phyloP scores from a whole-genome alignment of 1,140 invertebrate species.

The Aporrectodea caliginosa region DNA sequence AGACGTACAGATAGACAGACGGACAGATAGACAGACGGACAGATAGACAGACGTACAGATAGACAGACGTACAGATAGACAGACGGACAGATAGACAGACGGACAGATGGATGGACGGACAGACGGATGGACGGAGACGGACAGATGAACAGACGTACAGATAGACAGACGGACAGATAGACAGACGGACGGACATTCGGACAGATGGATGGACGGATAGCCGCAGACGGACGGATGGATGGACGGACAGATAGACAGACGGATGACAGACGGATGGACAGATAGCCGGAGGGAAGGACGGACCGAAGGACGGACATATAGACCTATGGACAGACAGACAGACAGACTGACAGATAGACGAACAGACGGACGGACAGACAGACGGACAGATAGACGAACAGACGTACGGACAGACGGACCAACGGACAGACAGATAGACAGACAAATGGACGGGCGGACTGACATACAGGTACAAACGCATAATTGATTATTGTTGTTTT shows the following conservation, averaged over 20 bases:
- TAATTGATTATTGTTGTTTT: too few relatives aligned
- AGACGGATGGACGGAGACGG: too few relatives aligned
- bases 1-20: too few relatives aligned
- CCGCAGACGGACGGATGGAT: not conserved
- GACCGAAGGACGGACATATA: not conserved
- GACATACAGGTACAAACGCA: too few relatives aligned
- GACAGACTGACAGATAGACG: not conserved
- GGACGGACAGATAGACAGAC: not conserved
- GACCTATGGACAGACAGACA: not conserved
- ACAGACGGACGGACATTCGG: too few relatives aligned
- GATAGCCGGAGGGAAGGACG: not conserved
- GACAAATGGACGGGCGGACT: not conserved
- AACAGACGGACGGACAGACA: not conserved
- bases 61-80: too few relatives aligned
- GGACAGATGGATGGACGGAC: not conserved
- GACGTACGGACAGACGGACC: too few relatives aligned
- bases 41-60: not conserved
- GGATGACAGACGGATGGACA: not conserved
- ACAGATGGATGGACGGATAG: too few relatives aligned
- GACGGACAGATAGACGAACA: not conserved
- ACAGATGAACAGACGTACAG: not conserved
- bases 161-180: too few relatives aligned
- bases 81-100: too few relatives aligned
- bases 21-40: too few relatives aligned
- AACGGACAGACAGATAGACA: not conserved